Base-by-base conservation (phyloP, 1,140 invertebrate genomes). In the Drosophila kurseongensis region DNA sequence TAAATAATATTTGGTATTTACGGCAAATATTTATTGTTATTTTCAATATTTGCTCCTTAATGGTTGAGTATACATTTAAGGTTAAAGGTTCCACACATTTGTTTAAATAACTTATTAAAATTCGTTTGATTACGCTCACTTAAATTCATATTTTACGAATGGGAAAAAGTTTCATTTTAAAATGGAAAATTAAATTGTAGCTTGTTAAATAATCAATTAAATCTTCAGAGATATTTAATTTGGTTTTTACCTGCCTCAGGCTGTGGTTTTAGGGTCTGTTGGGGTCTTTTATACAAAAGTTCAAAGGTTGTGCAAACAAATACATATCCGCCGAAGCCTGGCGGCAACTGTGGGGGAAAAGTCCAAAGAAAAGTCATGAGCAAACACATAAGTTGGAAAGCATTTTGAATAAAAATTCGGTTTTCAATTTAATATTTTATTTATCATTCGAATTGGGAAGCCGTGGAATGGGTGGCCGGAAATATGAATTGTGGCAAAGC, bases 201-300 rank as follows among this genome's bases (percentile, higher is more conserved):
- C 23, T 29, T 18, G 42, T 58, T 71, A 58, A 71, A 68, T 71
- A 71, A 71, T 48, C n/a, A 56, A 57, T 52, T 57, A 57, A 57
- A 72, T 72, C 50, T 51, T 52, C 45, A 13, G 1, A 36, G 38
- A 68, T 76, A 58, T 81, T 80, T 72, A 76, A 61, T 76, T 80
- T 60, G 16, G 60, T 65, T 61, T 69, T 80, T 80, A 55, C 57
- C 42, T 13, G 45, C 47, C 68, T 23, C 29, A 8, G 63, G 79
- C 62, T 82, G 79, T 82, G 78, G 79, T 82, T 78, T 78, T 82
- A 78, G 80, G 79, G 52, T 71, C 29, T 62, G 72, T 72, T 32
- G 54, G 52, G 51, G 14, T 50, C 29, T 32, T 32, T 32, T 32
- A 44, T 36, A 55, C 47, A 65, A 68, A 62, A 75, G 48, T 71